These are phyloP conservation scores for Conger conger DNA, from an alignment of 2,113 vertebrate genomes.

Conservation along the genomic window DNA sequence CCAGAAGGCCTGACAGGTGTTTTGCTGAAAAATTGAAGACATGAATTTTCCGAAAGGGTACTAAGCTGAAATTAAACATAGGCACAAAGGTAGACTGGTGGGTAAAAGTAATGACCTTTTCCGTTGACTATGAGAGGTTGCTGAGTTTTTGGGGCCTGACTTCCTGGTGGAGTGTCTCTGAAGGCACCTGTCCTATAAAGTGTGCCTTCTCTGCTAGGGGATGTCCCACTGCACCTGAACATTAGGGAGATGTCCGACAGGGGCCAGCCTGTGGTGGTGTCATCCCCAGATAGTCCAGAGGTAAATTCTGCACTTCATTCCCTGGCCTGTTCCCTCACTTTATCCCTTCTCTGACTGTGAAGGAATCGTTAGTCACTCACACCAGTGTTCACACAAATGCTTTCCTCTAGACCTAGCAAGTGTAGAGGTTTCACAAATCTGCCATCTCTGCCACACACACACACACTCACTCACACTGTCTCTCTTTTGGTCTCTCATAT, in stretches of 20 bases:
- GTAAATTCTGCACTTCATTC: slow-evolving; percentile 40
- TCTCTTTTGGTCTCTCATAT: neutral
- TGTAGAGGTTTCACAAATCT: neutral
- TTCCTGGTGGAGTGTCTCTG: too few species aligned
- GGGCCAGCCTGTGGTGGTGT: slow-evolving; percentile 87
- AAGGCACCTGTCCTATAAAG: too few species aligned
- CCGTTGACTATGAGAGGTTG: neutral
- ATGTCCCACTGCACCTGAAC: slow-evolving; percentile 87
- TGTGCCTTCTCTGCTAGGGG: slow-evolving; percentile 68
- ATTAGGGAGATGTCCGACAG: slow-evolving; percentile 88
- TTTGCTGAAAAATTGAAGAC: neutral
- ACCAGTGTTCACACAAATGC: neutral
- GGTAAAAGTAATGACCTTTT: neutral
- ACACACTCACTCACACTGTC: neutral
- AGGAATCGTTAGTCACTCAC: neutral
- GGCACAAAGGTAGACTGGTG: neutral
- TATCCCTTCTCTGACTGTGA: neutral
- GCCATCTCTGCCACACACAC: neutral
- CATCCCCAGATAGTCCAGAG: slow-evolving; percentile 84
- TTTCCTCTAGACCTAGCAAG: neutral
- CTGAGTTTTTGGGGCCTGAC: neutral
- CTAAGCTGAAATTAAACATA: neutral
- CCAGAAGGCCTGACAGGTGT: neutral
- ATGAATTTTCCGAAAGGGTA: neutral
- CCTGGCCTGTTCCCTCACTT: neutral